Conservation (phyloP, 2,113 vertebrate species). For the Vimba vimba region DNA sequence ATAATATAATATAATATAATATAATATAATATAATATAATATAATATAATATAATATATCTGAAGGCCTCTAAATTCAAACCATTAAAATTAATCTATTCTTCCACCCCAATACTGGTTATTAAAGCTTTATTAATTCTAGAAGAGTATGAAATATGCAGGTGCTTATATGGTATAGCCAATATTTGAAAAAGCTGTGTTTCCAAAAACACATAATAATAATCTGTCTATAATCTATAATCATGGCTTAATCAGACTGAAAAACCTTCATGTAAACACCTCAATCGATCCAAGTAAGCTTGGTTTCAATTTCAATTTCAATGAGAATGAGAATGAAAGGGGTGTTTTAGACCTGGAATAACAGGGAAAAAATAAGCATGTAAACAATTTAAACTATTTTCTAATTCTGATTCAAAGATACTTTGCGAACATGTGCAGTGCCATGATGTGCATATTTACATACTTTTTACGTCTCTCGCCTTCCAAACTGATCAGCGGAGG, state of each 20-base stretch:
- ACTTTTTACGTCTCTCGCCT: background rate
- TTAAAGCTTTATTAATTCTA: background rate
- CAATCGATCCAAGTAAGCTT: background rate
- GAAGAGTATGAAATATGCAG: background rate
- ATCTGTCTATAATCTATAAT: background rate
- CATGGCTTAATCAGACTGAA: background rate
- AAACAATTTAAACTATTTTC: background rate
- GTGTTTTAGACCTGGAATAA: background rate
- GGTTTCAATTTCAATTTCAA: background rate
- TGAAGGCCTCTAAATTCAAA: background rate
- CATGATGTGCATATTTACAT: background rate
- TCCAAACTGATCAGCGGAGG: background rate
- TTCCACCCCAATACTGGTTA: background rate
- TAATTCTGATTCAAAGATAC: too few species aligned
- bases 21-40: background rate
- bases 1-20: too few species aligned
- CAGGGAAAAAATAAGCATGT: background rate
- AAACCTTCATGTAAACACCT: background rate
- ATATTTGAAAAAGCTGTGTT: background rate
- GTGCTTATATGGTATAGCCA: background rate
- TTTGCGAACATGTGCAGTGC: too few species aligned
- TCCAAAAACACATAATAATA: background rate
- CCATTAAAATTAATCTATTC: background rate
- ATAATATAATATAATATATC: background rate
- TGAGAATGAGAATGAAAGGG: background rate